Percentiles rank a stretch among this genome's conserved stretches.
These are phyloP conservation scores for Suillia variegata DNA, from an alignment of 2,888 invertebrate genomes.

Conservation along the genomic window DNA sequence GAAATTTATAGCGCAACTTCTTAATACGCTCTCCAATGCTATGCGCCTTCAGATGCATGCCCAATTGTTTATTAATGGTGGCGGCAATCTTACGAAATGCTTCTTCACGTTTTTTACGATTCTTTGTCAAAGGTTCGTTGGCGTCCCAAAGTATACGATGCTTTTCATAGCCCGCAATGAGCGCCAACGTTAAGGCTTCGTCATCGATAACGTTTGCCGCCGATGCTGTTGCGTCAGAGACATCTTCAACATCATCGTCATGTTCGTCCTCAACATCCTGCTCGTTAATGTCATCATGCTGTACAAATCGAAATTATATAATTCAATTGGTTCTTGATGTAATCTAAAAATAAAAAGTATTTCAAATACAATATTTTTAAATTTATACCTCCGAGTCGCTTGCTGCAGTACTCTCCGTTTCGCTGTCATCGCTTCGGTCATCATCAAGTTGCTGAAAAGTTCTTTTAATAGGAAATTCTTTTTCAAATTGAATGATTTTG, in stretches of 20 bases:
- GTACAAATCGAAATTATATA: no score
- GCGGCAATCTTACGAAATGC: neutral
- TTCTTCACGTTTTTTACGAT: neutral
- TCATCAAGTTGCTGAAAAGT: no score
- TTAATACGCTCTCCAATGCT: constrained; percentile 2
- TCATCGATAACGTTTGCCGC: no score
- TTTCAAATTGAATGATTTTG: no score
- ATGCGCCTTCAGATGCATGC: neutral
- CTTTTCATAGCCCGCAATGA: neutral
- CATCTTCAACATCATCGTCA: neutral
- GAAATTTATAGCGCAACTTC: neutral
- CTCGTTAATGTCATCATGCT: neutral
- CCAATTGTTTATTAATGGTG: neutral
- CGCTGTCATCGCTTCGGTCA: neutral
- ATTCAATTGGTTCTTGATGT: no score
- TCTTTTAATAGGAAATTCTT: no score
- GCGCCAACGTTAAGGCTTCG: neutral
- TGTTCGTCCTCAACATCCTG: neutral
- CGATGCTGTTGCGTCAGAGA: neutral
- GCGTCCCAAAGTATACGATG: neutral
- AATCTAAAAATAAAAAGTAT: no score
- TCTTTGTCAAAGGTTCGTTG: neutral
- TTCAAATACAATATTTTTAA: no score
- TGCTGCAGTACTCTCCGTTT: neutral
- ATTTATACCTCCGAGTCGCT: neutral